phyloP scores from a whole-genome alignment of 2,888 invertebrate species.

The Tanytarsus gracilentus region DNA sequence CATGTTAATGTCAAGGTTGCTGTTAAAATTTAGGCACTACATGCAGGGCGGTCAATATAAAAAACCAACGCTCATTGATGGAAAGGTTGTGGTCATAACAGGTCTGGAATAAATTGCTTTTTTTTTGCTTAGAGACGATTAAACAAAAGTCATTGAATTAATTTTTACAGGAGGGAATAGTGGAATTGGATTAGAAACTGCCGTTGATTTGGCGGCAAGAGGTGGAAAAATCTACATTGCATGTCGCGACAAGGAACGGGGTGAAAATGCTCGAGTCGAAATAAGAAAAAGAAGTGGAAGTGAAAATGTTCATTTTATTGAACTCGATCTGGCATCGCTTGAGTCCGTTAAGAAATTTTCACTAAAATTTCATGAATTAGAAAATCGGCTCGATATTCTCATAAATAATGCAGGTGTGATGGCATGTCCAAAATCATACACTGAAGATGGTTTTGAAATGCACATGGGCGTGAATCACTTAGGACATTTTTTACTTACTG shows the following conservation, averaged over 20 bases:
- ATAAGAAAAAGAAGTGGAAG: slow-evolving; percentile 64
- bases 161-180: slow-evolving; percentile 74
- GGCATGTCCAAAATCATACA: slow-evolving; percentile 43
- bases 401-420: slow-evolving; percentile 52
- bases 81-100: slow-evolving; percentile 63
- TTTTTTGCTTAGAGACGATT: no score
- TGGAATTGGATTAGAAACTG: slow-evolving; percentile 72
- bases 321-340: slow-evolving; percentile 47
- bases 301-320: slow-evolving; percentile 57
- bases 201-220: slow-evolving; percentile 58
- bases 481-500: slow-evolving; percentile 54
- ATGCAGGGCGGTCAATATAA: slow-evolving; percentile 45
- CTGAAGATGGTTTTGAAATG: slow-evolving; percentile 49
- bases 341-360: slow-evolving; percentile 53
- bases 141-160: no score
- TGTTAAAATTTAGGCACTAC: slow-evolving; percentile 41
- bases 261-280: slow-evolving; percentile 58
- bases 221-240: slow-evolving; percentile 80
- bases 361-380: slow-evolving; percentile 42
- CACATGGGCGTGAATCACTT: slow-evolving; percentile 53
- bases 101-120: no score
- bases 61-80: slow-evolving; percentile 47
- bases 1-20: neutral
- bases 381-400: slow-evolving; percentile 46
- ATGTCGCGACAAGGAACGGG: slow-evolving; percentile 66